A percentile compares a stretch with the other conserved stretches of the same genome.
Evolutionary conservation across 2,888 invertebrate species (phyloP).

Genomic region (Pseudococcus viburni): DNA sequence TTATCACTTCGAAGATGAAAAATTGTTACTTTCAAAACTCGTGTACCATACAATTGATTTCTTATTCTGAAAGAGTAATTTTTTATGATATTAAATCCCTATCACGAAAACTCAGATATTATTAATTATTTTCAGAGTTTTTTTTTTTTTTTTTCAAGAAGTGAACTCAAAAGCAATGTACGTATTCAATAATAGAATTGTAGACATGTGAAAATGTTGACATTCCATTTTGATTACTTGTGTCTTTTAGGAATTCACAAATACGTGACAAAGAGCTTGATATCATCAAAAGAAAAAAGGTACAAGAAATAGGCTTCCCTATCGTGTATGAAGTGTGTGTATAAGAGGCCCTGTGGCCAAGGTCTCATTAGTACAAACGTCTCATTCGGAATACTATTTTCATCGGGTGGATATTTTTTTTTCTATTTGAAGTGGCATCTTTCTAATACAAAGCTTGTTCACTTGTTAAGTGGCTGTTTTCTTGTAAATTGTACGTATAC

Average conservation of each 20-base stretch:
- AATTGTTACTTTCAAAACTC: neutral
- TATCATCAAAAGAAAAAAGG: conserved; percentile 63
- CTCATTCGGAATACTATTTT: conserved; percentile 63
- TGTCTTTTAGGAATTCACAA: conserved; percentile 64
- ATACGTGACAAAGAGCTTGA: conserved; percentile 66
- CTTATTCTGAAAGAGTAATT: neutral
- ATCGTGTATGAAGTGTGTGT: conserved; percentile 61
- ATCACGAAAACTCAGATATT: neutral
- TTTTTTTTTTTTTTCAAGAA: neutral
- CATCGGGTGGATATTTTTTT: conserved; percentile 57
- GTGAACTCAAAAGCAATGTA: neutral
- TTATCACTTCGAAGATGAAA: no score
- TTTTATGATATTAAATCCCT: neutral
- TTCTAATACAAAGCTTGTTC: conserved; percentile 58
- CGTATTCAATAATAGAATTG: conserved; percentile 23
- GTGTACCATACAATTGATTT: neutral
- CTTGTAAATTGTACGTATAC: conserved; percentile 31
- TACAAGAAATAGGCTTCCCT: conserved; percentile 58
- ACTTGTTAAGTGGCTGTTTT: conserved; percentile 58
- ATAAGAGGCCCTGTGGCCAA: conserved; percentile 66
- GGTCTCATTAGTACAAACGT: conserved; percentile 65
- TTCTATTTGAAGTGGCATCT: conserved; percentile 50
- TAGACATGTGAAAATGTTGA: conserved; percentile 20
- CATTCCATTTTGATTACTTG: conserved; percentile 48
- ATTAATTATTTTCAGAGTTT: neutral